A percentile compares a stretch with the other conserved stretches of the same genome.
Evolutionary conservation across 64 coral and sea anemone genomes (phyloP).

Genomic region (Pocillopora damicornis): DNA sequence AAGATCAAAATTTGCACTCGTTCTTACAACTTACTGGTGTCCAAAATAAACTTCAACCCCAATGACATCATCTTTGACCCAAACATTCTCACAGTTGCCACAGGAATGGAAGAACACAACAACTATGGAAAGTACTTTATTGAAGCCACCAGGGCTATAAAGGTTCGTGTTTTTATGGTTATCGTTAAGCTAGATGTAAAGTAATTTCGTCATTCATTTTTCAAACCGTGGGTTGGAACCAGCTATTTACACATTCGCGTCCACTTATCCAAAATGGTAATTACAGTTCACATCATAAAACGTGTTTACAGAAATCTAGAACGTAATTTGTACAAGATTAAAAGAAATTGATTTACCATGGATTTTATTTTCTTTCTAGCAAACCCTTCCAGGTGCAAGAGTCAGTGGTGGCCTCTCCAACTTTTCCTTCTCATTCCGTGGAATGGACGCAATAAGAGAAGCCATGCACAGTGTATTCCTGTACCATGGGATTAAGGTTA

Average conservation of each 20-base stretch:
- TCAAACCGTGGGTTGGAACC: too few species aligned
- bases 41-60: constrained; percentile 86
- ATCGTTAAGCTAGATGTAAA: too few species aligned
- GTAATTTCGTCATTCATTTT: background rate
- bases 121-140: constrained; percentile 99
- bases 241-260: too few species aligned
- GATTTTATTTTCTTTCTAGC: constrained; percentile 30
- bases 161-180: constrained; percentile 45
- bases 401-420: constrained; percentile 97
- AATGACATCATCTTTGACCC: constrained; percentile 99
- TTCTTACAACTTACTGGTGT: constrained; percentile 82
- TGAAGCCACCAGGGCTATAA: constrained; percentile 76
- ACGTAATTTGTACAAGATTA: background rate
- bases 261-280: too few species aligned
- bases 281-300: too few species aligned
- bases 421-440: constrained; percentile 98
- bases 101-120: constrained; percentile 95
- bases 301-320: background rate
- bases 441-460: constrained; percentile 94
- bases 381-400: constrained; percentile 86
- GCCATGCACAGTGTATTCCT: constrained; percentile 99
- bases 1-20: constrained; percentile 90
- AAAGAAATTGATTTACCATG: background rate
- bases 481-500: constrained; percentile 96
- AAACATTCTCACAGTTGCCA: constrained; percentile 96